phyloP scores from a whole-genome alignment of 1,140 invertebrate species.

The Centruroides sculpturatus region DNA sequence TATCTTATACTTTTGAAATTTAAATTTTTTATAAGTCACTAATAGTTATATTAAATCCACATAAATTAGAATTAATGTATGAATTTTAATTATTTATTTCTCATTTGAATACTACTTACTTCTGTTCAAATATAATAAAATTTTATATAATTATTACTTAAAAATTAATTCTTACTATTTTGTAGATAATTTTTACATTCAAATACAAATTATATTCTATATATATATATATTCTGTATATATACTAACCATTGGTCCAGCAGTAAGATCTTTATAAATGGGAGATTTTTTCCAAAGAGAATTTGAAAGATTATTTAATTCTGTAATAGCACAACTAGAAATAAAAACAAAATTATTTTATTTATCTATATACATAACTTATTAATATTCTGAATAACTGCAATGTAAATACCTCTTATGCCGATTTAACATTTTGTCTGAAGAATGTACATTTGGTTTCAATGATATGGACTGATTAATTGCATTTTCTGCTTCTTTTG shows the following conservation, averaged over 20 bases:
- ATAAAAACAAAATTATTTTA: not conserved
- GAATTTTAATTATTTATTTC: too few relatives aligned
- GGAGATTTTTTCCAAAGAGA: not conserved
- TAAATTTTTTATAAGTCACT: too few relatives aligned
- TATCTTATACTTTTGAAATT: too few relatives aligned
- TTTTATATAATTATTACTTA: too few relatives aligned
- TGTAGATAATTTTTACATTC: too few relatives aligned
- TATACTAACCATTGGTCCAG: not conserved
- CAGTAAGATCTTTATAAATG: not conserved
- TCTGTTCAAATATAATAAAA: too few relatives aligned
- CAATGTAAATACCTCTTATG: not conserved
- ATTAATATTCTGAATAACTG: too few relatives aligned
- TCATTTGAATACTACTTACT: too few relatives aligned
- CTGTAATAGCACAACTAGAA: not conserved
- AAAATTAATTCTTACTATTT: too few relatives aligned
- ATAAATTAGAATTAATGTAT: too few relatives aligned
- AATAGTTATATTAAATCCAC: too few relatives aligned
- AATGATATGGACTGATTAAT: not conserved
- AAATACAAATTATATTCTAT: slow-evolving; percentile 1
- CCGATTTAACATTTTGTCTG: not conserved
- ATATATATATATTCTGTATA: slow-evolving; percentile 6
- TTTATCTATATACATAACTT: too few relatives aligned
- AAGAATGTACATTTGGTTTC: not conserved
- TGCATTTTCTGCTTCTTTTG: not conserved
- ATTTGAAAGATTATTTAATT: not conserved